phyloP scores from a whole-genome alignment of 2,113 vertebrate genomes.

The Nerophis ophidion region DNA sequence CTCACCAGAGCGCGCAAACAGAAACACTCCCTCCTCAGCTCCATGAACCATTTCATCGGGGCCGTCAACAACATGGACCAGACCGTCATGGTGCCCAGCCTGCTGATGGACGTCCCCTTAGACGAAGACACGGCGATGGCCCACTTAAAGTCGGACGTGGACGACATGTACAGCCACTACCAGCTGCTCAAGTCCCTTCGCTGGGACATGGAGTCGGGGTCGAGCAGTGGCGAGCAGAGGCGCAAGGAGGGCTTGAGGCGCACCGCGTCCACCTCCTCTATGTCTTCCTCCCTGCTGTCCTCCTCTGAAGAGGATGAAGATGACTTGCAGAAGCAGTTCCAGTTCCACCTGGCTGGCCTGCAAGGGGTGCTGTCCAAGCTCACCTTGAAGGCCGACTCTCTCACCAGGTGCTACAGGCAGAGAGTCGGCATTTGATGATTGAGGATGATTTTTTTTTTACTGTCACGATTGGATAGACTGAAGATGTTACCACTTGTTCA shows the following conservation, averaged over 20 bases:
- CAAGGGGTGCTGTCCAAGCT: slow-evolving; percentile 4
- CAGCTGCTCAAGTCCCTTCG: slow-evolving; percentile 83
- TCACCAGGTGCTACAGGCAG: not conserved
- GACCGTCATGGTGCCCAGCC: slow-evolving; percentile 87
- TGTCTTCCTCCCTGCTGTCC: not conserved
- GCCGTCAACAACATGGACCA: slow-evolving; percentile 91
- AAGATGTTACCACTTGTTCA: too few relatives aligned
- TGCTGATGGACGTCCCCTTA: slow-evolving; percentile 80
- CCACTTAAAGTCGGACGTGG: slow-evolving; percentile 20
- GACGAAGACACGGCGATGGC: slow-evolving; percentile 46
- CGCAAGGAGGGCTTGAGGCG: not conserved
- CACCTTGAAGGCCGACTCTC: not conserved
- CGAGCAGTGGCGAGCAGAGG: not conserved
- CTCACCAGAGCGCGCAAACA: slow-evolving; percentile 81
- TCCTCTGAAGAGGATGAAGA: not conserved
- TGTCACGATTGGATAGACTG: too few relatives aligned
- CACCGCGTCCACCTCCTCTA: not conserved
- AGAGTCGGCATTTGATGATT: not conserved
- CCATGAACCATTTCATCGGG: slow-evolving; percentile 86
- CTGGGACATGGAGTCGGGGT: slow-evolving; percentile 89
- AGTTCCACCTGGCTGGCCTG: not conserved
- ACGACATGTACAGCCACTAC: slow-evolving; percentile 86
- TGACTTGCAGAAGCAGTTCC: not conserved
- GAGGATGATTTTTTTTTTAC: too few relatives aligned
- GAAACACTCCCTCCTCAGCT: slow-evolving; percentile 83